Base-by-base conservation (phyloP, 2,797 vertebrate species). In the Denticeps clupeoides region DNA sequence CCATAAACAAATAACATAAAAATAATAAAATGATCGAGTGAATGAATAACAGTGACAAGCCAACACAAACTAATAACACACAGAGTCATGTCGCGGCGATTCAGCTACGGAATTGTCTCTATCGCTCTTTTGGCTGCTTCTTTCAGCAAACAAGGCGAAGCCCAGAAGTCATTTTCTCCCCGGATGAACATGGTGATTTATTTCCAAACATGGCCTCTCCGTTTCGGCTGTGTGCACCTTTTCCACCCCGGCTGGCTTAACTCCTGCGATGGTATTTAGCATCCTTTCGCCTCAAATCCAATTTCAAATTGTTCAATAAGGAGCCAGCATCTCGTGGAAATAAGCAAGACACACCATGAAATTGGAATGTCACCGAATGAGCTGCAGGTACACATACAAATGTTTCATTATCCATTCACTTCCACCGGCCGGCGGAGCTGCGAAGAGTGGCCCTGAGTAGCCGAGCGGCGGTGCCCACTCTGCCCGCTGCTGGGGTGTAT, bases 321-420 rank as follows among this genome's bases (percentile, higher is more conserved):
- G 69, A 69, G 73, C 65, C 76, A 77, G 75, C 73, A 78, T 80
- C 73, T 76, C 65, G 60, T 56, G 73, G 73, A 72, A 82, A 80
- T 74, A 79, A 79, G 72, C 71, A 77, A 60, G 65, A 72, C 71
- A 71, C 67, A 78, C 67, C 79, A 82, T 86, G 78, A 86, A 82
- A 83, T 83, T 82, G 75, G 70, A 78, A 69, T 78, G 73, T 72
- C 73, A 75, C 70, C 57, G 65, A 63, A 51, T 57, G 65, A 66
- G 63, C 60, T 62, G 26, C 60, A 65, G 73, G 65, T 68, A 65
- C 62, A 76, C 71, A 81, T 70, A 74, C 70, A 76, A 72, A 79
- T 77, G 72, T 78, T 66, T 65, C 71, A 71, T 80, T 73, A 72
- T 54, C 56, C 49, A 45, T 45, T 62, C 73, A 73, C 21, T 9